Evolutionary conservation across 2,888 invertebrate species (phyloP).

Genomic region (Drosophila peninsularis): DNA sequence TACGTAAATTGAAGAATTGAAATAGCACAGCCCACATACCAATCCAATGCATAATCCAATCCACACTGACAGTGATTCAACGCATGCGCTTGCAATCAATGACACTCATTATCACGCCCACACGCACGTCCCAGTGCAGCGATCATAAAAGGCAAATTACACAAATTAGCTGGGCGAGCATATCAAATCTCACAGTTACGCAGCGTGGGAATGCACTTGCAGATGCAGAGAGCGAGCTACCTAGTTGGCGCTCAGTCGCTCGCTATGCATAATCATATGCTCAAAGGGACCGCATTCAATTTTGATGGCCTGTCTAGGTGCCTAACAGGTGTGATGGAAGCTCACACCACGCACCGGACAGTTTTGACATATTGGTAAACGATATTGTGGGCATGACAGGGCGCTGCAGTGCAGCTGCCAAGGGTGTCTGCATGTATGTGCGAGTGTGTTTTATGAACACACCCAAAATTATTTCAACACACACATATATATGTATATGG

Average conservation of each 20-base stretch:
- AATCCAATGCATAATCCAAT: not conserved
- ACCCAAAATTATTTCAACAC: constrained; percentile 63
- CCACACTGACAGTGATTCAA: not conserved
- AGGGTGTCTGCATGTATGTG: constrained; percentile 13
- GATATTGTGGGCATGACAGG: constrained; percentile 41
- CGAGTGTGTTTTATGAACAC: constrained; percentile 48
- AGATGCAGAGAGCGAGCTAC: constrained; percentile 18
- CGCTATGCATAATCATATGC: constrained; percentile 37
- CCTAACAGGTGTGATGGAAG: constrained; percentile 69
- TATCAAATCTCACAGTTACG: constrained; percentile 44
- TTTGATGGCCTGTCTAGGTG: constrained; percentile 13
- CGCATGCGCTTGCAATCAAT: constrained; percentile 1
- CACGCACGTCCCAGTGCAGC: constrained; percentile 15
- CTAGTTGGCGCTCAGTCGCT: not conserved
- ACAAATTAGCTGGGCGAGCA: constrained; percentile 51
- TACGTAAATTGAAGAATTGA: not conserved
- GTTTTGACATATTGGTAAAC: constrained; percentile 62
- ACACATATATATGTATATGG: constrained; percentile 52
- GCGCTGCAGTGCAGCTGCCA: constrained; percentile 23
- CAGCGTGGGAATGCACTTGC: constrained; percentile 62
- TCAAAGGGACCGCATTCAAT: constrained; percentile 22
- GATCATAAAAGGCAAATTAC: constrained; percentile 66
- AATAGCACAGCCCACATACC: not conserved
- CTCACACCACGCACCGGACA: constrained; percentile 44
- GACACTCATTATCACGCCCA: constrained; percentile 10